Evolutionary conservation across 2,888 invertebrate genomes (phyloP).

Genomic region (Cyaniris semiargus): DNA sequence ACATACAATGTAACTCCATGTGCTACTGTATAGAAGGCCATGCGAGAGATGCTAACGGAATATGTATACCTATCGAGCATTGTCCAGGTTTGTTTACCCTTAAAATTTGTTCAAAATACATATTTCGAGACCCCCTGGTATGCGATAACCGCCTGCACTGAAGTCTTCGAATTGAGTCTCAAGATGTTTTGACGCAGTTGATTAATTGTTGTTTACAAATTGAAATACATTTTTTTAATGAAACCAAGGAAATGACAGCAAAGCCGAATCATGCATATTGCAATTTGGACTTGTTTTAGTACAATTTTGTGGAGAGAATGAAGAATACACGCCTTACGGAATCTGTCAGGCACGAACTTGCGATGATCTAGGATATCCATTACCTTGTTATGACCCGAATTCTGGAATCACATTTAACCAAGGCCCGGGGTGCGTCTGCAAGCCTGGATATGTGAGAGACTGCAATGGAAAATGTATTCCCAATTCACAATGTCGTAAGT

Average conservation of each 20-base stretch:
- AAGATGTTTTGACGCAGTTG: not conserved
- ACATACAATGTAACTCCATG: constrained; percentile 45
- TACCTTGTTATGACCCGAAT: not conserved
- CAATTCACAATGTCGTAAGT: constrained; percentile 27
- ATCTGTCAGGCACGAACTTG: constrained; percentile 44
- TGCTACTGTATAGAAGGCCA: constrained; percentile 51
- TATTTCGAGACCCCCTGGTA: no score
- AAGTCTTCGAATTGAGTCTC: no score
- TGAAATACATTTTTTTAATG: no score
- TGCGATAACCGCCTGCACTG: not conserved
- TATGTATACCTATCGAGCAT: constrained; percentile 40
- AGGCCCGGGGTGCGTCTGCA: constrained; percentile 29
- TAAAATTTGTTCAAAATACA: not conserved
- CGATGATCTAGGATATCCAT: constrained; percentile 6
- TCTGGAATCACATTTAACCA: constrained; percentile 1
- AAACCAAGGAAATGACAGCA: not conserved
- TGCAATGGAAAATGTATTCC: constrained; percentile 16
- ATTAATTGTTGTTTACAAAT: no score
- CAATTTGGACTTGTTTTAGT: constrained; percentile 17
- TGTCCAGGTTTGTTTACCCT: constrained; percentile 2
- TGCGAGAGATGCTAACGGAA: constrained; percentile 39
- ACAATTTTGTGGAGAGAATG: not conserved
- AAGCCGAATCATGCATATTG: not conserved
- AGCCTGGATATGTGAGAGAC: constrained; percentile 30
- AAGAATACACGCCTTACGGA: constrained; percentile 38